Evolutionary conservation across 2,888 invertebrate species (phyloP).

Genomic region (Andrena bucephala): DNA sequence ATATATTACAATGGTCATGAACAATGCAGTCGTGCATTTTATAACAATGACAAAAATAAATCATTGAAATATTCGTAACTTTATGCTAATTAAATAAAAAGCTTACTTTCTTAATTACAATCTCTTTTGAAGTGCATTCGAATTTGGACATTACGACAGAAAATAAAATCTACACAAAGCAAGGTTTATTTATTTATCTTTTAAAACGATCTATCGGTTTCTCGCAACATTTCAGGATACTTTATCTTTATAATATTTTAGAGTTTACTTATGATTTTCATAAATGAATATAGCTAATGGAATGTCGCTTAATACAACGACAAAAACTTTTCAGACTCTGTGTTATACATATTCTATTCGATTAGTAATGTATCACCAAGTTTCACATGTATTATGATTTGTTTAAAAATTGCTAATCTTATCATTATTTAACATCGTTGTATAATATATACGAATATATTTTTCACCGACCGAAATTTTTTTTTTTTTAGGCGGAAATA

Average conservation of each 20-base stretch:
- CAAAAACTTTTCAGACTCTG: not conserved
- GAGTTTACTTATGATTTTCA: not conserved
- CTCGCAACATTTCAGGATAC: not conserved
- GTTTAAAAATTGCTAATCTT: not conserved
- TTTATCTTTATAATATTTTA: not conserved
- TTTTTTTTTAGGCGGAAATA: conserved; percentile 49
- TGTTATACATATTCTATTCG: not conserved
- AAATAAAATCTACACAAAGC: not conserved
- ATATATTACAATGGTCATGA: not conserved
- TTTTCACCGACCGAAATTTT: conserved; percentile 42
- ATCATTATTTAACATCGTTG: not conserved
- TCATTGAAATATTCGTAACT: conserved; percentile 2
- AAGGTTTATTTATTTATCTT: not conserved
- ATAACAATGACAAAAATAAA: not conserved
- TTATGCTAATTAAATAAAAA: not conserved
- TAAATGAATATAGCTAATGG: not conserved
- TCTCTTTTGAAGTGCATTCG: not conserved
- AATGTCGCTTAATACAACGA: not conserved
- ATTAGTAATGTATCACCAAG: conserved; percentile 1
- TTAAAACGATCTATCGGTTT: not conserved
- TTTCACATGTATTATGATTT: not conserved
- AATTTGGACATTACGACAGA: not conserved
- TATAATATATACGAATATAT: conserved; percentile 8
- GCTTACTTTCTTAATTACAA: not conserved
- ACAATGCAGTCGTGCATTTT: not conserved